Evolutionary conservation across 2,797 vertebrate genomes (phyloP), one percentile per base, ranked within the genome.

Genomic region (Mareca strepera): DNA sequence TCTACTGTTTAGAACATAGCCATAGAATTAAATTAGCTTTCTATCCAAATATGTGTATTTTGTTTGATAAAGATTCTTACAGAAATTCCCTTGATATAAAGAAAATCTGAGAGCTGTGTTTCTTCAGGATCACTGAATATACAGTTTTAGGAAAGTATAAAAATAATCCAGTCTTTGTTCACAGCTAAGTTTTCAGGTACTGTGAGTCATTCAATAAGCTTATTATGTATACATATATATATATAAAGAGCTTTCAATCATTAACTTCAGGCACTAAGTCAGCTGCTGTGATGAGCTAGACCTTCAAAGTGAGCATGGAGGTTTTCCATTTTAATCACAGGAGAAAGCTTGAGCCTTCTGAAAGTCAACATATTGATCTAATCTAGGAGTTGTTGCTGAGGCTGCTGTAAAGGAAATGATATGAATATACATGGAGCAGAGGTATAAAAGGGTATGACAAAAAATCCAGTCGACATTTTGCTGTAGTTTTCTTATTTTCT

Each of bases 281-380:
- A 85, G 73, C 73, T 29, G 46, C 39, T 74, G 64, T 4, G 2
- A 76, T 78, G 58, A 91, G 21, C 33, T 56, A 68, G 69, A 81
- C 44, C 48, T 89, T 94, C 86, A 82, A 94, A 96, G 39, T 15
- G 13, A 60, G 55, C 43, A 50, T 50, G 53, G 68, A 60, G 41
- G 33, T 63, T 29, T 81, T 33, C 18, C 17, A 17, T 8, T 94
- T 91, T 85, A 89, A 92, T 87, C 53, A 80, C 48, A 31, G 28
- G 35, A 77, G 56, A 91, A 89, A 93, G 53, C 56, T 25, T 70
- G 72, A 92, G n/a, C 74, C 56, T 88, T 90, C 73, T 77, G 58
- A 92, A 95, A 93, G 53, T 16, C n/a, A 88, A n/a, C 39, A 41
- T 77, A 94, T 37, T 82, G 76, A 92, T 87, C 84, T 80, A 64